Conservation (phyloP, 2,113 vertebrate species). For the Elaphurus davidianus region DNA sequence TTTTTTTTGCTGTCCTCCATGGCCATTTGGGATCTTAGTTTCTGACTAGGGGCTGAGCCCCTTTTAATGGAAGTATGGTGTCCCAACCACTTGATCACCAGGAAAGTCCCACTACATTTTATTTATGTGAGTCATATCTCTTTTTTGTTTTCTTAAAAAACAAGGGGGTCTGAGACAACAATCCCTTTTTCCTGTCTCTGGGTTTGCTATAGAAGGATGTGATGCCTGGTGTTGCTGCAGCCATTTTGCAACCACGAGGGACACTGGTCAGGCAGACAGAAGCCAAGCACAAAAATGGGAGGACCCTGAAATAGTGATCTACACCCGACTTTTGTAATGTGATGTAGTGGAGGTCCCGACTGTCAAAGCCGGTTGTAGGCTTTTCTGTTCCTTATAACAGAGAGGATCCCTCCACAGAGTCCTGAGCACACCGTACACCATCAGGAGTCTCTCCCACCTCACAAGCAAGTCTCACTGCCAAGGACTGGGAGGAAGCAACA, state of each 20-base stretch:
- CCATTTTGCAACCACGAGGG: neutral
- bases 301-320: neutral
- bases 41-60: neutral
- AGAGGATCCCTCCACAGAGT: neutral
- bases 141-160: neutral
- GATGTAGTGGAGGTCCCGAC: neutral
- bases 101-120: neutral
- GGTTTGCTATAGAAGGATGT: neutral
- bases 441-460: no score
- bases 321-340: neutral
- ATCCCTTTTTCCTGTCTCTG: neutral
- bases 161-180: neutral
- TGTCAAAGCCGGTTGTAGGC: no score
- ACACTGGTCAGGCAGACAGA: neutral
- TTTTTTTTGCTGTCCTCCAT: neutral
- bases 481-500: neutral
- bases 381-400: neutral
- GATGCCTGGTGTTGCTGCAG: neutral
- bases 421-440: accelerated
- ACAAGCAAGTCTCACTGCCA: no score
- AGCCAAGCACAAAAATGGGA: neutral
- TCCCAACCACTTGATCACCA: neutral
- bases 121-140: neutral
- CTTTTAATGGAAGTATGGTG: neutral
- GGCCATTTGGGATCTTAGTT: neutral